Evolutionary conservation across 2,113 vertebrate genomes (phyloP).

Genomic region (Ifrita kowaldi): DNA sequence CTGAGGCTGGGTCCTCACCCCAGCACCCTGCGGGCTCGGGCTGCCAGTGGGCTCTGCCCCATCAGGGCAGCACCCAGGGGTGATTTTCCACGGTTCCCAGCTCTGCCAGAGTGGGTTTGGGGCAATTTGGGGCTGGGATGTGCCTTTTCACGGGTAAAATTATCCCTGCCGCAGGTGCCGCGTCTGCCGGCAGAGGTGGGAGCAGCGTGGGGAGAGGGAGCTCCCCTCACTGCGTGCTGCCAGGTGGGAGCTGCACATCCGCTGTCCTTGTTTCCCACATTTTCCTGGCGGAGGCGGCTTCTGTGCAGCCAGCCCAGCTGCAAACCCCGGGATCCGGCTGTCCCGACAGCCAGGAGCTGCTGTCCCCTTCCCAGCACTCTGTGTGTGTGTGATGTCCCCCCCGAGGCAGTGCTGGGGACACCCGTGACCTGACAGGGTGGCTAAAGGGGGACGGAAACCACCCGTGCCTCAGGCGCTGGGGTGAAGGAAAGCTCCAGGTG

Average conservation of each 20-base stretch:
- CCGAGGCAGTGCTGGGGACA: neutral
- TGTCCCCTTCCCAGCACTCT: neutral
- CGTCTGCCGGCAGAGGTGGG: accelerated
- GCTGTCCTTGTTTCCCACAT: neutral
- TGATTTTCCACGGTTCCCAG: accelerated
- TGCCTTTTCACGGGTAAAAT: neutral
- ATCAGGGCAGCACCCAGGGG: neutral
- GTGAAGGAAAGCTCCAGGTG: neutral
- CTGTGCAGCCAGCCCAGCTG: neutral
- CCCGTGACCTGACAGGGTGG: accelerated
- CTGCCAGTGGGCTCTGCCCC: neutral
- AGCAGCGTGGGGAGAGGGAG: neutral
- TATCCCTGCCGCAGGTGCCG: too few relatives aligned
- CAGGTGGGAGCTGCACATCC: neutral
- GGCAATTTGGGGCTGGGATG: neutral
- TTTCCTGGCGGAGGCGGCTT: neutral
- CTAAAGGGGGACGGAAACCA: neutral
- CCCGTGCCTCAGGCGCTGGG: accelerated
- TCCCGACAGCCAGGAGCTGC: accelerated
- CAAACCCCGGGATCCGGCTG: accelerated
- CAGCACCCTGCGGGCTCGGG: accelerated
- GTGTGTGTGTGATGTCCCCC: too few relatives aligned
- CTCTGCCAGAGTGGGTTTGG: neutral
- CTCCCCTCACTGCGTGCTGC: accelerated
- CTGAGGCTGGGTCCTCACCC: accelerated